Conservation (phyloP, 2,797 vertebrate species). For the Anguilla marmorata region DNA sequence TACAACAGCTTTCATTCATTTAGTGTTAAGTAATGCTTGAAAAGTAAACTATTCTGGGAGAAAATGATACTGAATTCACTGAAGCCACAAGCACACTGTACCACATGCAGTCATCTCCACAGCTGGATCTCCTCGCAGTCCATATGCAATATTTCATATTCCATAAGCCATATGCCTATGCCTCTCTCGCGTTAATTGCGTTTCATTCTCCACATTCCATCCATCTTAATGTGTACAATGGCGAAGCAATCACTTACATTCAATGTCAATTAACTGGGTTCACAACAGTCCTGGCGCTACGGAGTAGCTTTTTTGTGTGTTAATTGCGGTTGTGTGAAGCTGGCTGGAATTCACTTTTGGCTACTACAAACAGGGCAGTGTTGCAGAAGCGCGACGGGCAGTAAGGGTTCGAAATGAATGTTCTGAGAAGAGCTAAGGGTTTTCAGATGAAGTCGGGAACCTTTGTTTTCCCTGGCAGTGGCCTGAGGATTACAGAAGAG, state of each 20-base stretch:
- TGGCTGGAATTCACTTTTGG: not conserved
- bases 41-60: not conserved
- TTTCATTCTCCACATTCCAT: slow-evolving; percentile 13
- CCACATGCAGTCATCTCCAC: not conserved
- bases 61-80: not conserved
- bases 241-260: not conserved
- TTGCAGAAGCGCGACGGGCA: not conserved
- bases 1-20: not conserved
- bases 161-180: not conserved
- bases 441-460: not conserved
- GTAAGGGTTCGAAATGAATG: not conserved
- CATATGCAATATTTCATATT: not conserved
- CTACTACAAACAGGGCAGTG: not conserved
- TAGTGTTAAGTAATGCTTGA: not conserved
- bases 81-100: not conserved
- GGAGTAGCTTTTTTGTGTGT: too few species aligned
- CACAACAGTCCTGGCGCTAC: not conserved
- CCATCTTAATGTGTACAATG: not conserved
- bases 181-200: not conserved
- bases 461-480: not conserved
- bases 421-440: not conserved
- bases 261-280: not conserved
- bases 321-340: not conserved
- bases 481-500: not conserved
- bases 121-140: not conserved